phyloP scores from a whole-genome alignment of 2,113 vertebrate species.

The Callocephalon fimbriatum region DNA sequence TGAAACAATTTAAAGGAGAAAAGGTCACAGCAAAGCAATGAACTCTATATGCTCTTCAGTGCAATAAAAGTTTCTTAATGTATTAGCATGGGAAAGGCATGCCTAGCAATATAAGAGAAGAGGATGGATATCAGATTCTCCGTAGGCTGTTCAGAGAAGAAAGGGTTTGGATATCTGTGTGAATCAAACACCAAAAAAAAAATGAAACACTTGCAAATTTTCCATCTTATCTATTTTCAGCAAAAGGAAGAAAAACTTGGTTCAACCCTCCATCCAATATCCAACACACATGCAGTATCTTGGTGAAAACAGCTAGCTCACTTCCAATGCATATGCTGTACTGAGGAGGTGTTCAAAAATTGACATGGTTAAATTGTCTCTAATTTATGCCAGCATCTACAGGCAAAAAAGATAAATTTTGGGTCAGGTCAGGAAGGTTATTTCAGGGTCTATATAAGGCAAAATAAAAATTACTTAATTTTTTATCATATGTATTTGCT shows the following conservation, averaged over 20 bases:
- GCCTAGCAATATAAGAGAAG: background rate
- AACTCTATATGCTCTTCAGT: slow-evolving; percentile 51
- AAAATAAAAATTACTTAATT: background rate
- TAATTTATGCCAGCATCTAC: background rate
- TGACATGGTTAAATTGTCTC: background rate
- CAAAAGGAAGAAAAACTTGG: background rate
- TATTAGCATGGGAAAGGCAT: slow-evolving; percentile 52
- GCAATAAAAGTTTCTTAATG: slow-evolving; percentile 41
- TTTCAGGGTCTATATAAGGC: background rate
- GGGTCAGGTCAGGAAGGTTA: background rate
- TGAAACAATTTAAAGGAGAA: slow-evolving; percentile 75
- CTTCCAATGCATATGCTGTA: background rate
- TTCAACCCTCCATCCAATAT: background rate
- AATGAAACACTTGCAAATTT: background rate
- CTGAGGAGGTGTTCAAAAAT: background rate
- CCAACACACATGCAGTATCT: background rate
- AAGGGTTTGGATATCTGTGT: background rate
- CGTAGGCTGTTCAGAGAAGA: background rate
- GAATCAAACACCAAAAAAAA: background rate
- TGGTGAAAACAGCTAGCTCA: background rate
- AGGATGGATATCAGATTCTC: slow-evolving; percentile 40
- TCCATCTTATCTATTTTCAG: slow-evolving; percentile 1
- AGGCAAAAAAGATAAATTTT: background rate
- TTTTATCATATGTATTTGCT: background rate
- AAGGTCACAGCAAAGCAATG: slow-evolving; percentile 59